Evolutionary conservation across 2,113 vertebrate genomes (phyloP).

Genomic region (Gallinago jamesoni): DNA sequence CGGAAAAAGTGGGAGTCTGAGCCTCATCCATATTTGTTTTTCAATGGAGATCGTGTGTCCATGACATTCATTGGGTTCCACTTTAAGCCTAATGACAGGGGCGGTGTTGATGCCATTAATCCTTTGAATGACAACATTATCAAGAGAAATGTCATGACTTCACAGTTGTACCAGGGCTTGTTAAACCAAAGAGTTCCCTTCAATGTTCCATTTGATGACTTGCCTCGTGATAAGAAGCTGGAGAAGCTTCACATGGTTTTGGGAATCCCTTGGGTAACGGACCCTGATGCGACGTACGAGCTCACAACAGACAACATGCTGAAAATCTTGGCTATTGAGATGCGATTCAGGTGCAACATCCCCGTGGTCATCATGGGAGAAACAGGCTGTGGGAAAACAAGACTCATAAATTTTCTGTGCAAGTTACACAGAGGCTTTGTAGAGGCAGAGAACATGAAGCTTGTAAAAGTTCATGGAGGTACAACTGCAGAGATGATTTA

Average conservation of each 20-base stretch:
- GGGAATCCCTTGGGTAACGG: constrained; percentile 82
- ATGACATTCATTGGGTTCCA: constrained; percentile 98
- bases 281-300: constrained; percentile 93
- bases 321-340: constrained; percentile 94
- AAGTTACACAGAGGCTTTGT: constrained; percentile 74
- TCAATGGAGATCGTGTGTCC: constrained; percentile 87
- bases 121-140: constrained; percentile 75
- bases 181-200: constrained; percentile 86
- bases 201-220: constrained; percentile 84
- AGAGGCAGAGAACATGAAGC: constrained; percentile 84
- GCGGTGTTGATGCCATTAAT: constrained; percentile 82
- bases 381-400: constrained; percentile 94
- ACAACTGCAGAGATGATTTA: constrained; percentile 87
- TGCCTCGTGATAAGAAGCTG: constrained; percentile 85
- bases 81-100: constrained; percentile 53
- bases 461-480: constrained; percentile 95
- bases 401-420: constrained; percentile 91
- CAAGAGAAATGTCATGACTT: constrained; percentile 82
- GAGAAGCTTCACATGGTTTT: constrained; percentile 84
- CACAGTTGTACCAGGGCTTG: constrained; percentile 76
- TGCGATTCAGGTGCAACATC: constrained; percentile 94
- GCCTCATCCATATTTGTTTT: constrained; percentile 95
- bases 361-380: constrained; percentile 97
- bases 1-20: constrained; percentile 93
- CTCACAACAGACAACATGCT: constrained; percentile 93